Conservation (phyloP, 2,888 invertebrate species). For the Zelleria hepariella region DNA sequence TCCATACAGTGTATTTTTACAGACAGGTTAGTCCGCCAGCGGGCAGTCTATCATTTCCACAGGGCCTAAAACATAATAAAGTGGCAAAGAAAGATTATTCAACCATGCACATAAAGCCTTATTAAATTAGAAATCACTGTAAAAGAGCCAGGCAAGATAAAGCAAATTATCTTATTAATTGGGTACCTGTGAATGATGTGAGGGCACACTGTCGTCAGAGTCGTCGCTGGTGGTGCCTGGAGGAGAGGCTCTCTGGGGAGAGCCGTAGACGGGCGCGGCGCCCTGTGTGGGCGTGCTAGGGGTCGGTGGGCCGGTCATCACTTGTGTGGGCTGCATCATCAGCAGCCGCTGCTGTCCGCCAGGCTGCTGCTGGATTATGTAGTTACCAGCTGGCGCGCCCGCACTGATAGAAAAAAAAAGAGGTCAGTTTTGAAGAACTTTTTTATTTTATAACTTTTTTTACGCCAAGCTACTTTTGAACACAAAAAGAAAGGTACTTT, state of each 20-base stretch:
- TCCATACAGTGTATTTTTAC: no score
- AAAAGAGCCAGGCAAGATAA: not conserved
- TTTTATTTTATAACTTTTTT: no score
- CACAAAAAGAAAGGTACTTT: no score
- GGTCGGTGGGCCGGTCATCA: conserved; percentile 60
- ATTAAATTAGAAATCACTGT: not conserved
- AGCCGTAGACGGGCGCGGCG: conserved; percentile 56
- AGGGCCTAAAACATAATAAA: not conserved
- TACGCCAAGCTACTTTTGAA: no score
- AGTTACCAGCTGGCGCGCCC: conserved; percentile 72
- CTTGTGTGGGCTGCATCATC: conserved; percentile 68
- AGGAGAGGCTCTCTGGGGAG: conserved; percentile 76
- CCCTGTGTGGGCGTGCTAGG: conserved; percentile 50
- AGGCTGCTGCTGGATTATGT: conserved; percentile 73
- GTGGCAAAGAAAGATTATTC: not conserved
- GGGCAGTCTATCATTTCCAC: no score
- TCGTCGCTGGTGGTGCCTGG: conserved; percentile 87
- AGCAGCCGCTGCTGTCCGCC: conserved; percentile 68
- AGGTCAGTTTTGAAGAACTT: no score
- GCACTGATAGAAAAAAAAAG: conserved; percentile 43
- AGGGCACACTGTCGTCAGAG: conserved; percentile 83
- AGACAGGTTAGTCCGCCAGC: no score
- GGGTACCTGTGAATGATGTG: conserved; percentile 72
- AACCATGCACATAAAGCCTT: not conserved
- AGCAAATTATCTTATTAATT: not conserved